Conservation (phyloP, 2,113 vertebrate genomes). For the Tetrao urogallus region DNA sequence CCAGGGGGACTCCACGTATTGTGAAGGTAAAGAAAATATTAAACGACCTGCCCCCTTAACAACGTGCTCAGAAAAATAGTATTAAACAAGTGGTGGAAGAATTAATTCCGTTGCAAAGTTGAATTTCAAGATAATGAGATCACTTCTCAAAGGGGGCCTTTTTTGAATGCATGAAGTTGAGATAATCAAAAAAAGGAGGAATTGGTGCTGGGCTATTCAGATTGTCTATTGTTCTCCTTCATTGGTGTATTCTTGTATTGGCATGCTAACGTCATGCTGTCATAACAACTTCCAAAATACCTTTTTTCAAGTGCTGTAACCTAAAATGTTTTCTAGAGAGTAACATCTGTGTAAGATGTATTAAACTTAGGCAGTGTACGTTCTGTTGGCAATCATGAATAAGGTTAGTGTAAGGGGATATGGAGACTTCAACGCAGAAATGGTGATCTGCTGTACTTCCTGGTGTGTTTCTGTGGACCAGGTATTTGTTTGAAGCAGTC, state of each 20-base stretch:
- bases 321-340: not conserved
- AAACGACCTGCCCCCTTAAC: not conserved
- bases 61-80: not conserved
- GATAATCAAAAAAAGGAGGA: not conserved
- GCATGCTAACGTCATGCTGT: rapidly evolving
- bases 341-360: not conserved
- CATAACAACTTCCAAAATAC: not conserved
- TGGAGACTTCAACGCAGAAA: not conserved
- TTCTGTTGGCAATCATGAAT: not conserved
- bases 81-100: not conserved
- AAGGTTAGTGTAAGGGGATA: not conserved
- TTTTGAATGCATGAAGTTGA: not conserved
- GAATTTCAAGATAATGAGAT: not conserved
- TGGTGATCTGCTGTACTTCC: not conserved
- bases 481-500: not conserved
- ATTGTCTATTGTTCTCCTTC: rapidly evolving
- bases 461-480: not conserved
- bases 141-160: not conserved
- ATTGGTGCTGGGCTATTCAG: not conserved
- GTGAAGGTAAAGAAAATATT: conserved; percentile 86
- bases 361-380: not conserved
- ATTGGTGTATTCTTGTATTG: not conserved
- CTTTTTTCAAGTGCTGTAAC: not conserved
- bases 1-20: conserved; percentile 90
- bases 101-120: not conserved